phyloP scores from a whole-genome alignment of 2,888 invertebrate species.

The Lasius fuliginosus region DNA sequence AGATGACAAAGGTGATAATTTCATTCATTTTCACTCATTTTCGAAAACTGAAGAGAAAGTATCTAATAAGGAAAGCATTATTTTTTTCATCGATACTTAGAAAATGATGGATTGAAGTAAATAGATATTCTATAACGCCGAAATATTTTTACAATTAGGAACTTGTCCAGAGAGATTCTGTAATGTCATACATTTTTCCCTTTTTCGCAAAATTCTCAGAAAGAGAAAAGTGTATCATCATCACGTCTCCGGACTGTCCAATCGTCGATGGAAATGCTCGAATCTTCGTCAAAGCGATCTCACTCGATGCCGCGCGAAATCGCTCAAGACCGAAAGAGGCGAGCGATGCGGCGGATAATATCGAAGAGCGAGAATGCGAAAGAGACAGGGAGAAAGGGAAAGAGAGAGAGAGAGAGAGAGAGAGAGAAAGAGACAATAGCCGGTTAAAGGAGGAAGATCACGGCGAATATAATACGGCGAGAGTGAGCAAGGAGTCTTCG shows the following conservation, averaged over 20 bases:
- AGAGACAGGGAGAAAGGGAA: slow-evolving; percentile 16
- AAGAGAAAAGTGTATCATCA: slow-evolving; percentile 32
- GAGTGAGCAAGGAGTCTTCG: slow-evolving; percentile 52
- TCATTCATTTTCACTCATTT: background rate
- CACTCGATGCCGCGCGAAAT: slow-evolving; percentile 42
- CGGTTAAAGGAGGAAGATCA: slow-evolving; percentile 36
- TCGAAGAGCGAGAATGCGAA: slow-evolving; percentile 32
- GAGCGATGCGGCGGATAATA: slow-evolving; percentile 33
- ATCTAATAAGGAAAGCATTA: background rate
- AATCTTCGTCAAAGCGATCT: slow-evolving; percentile 28
- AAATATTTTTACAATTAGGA: slow-evolving; percentile 6
- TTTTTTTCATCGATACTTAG: background rate
- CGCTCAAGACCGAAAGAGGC: slow-evolving; percentile 56
- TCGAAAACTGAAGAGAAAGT: background rate
- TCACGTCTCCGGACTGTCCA: slow-evolving; percentile 6
- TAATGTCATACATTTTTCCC: background rate
- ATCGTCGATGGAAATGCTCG: slow-evolving; percentile 23
- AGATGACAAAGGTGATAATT: background rate
- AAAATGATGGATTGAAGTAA: background rate
- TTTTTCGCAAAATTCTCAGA: slow-evolving; percentile 2
- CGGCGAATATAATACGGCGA: slow-evolving; percentile 46
- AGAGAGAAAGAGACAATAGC: slow-evolving; percentile 22
- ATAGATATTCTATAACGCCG: background rate
- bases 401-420: background rate
- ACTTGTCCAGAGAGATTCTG: background rate